Base-by-base conservation (phyloP, 2,888 invertebrate species). In the Eledona agricola region DNA sequence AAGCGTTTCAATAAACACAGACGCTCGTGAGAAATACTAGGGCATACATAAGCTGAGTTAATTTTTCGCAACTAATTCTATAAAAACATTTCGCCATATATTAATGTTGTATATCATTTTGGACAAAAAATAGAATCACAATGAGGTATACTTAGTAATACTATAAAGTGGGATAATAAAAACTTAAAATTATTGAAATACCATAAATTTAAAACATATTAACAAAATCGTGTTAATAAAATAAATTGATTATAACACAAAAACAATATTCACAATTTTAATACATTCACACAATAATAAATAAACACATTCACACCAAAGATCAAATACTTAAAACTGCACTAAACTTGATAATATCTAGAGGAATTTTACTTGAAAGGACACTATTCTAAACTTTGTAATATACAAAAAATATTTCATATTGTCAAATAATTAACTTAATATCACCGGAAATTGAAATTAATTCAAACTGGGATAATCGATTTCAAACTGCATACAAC, bases 91-190 rank as follows among this genome's bases (percentile, higher is more conserved):
- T 37, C 34, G n/a, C n/a, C n/a, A 34, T 13, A 37, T 9, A 13
- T 26, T 52, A 52, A 52, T 42, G 31, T 31, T 22, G 23, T 43
- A 51, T 59, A 68, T 67, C 64, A 67, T 69, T 70, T 70, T 63
- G 65, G 65, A 68, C 67, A 70, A 67, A 69, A 65, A 69, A 67
- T 67, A 65, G 63, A 64, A 71, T 70, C 70, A 70, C 70, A 71
- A 67, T 70, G 69, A 69, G 69, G 69, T 69, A 69, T 68, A 60
- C 64, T 63, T 66, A 66, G 62, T 72, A 72, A 72, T 72, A 72
- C 71, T 72, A 70, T 67, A 58, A 65, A 67, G 64, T 64, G 58
- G 63, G 63, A 68, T 62, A 63, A 64, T 23, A 51, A 51, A 25
- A 51, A 57, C 42, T 43, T 57, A 51, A 51, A 45, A 52, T 43